phyloP scores from a whole-genome alignment of 2,888 invertebrate species.

The Drosophila engyochracea region DNA sequence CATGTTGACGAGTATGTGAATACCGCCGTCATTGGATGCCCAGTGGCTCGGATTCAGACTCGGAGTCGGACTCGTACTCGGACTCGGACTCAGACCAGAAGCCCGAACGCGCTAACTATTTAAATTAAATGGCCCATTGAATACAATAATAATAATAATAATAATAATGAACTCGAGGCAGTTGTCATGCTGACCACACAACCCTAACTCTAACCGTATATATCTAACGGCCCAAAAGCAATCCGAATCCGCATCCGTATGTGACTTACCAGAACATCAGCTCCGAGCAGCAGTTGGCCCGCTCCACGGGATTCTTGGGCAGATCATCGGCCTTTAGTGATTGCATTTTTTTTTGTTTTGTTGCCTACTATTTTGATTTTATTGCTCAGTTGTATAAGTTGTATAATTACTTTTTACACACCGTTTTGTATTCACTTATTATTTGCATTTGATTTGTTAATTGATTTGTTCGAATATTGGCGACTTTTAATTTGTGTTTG shows the following conservation, averaged over 20 bases:
- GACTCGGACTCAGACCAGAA: neutral
- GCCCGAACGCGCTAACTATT: conserved; percentile 29
- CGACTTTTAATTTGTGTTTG: conserved; percentile 20
- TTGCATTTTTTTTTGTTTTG: conserved; percentile 73
- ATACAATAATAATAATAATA: conserved; percentile 51
- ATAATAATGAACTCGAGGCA: conserved; percentile 47
- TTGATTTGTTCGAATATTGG: conserved; percentile 17
- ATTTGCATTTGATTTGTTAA: conserved; percentile 7
- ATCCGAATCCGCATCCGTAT: neutral
- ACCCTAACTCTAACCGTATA: neutral
- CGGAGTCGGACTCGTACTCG: too few relatives aligned
- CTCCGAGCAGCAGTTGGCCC: conserved; percentile 87
- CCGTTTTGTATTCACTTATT: conserved; percentile 5
- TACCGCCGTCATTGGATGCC: conserved; percentile 2
- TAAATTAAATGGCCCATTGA: conserved; percentile 68
- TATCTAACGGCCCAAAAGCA: conserved; percentile 1
- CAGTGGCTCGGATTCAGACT: neutral
- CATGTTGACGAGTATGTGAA: conserved; percentile 6
- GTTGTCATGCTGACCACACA: conserved; percentile 28
- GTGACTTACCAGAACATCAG: conserved; percentile 87
- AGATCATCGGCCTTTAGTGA: conserved; percentile 84
- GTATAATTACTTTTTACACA: conserved; percentile 2
- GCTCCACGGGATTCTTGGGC: conserved; percentile 86
- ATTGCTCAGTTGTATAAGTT: neutral
- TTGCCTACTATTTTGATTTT: neutral